A percentile compares a stretch with the other conserved stretches of the same genome.
phyloP scores from a whole-genome alignment of 2,797 vertebrate genomes.

The Tapirus indicus region DNA sequence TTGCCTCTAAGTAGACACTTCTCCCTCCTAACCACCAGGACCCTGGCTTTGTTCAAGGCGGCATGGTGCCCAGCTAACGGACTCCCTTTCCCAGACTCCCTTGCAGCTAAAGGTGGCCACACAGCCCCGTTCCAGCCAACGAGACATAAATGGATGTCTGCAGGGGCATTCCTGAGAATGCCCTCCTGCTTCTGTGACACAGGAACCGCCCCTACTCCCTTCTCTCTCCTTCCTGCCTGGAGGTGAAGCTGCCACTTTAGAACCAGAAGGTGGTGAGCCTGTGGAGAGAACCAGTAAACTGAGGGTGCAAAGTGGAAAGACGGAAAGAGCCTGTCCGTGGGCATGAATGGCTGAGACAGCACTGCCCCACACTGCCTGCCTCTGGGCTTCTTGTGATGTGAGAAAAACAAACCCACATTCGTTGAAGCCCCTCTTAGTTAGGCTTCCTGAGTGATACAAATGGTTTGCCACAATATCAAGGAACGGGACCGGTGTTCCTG shows the following conservation, averaged over 20 bases:
- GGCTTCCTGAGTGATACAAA: neutral
- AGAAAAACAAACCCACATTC: neutral
- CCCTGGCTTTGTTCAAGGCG: neutral
- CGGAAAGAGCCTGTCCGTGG: neutral
- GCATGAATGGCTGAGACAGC: fast-evolving
- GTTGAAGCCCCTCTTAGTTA: neutral
- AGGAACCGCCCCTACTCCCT: neutral
- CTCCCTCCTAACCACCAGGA: neutral
- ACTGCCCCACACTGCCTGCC: neutral
- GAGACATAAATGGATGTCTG: neutral
- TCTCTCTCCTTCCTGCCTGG: neutral
- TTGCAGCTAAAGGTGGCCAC: neutral
- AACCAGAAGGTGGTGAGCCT: neutral
- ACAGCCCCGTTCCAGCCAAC: neutral
- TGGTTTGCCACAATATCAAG: neutral
- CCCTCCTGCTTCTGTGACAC: neutral
- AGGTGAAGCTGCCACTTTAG: neutral
- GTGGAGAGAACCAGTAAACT: neutral
- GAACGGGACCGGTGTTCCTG: neutral
- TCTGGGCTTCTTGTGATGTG: neutral
- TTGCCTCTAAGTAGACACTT: neutral
- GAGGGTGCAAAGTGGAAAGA: neutral
- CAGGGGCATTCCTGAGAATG: neutral
- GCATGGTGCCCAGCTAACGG: neutral
- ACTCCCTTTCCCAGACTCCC: neutral